Percentiles rank a stretch among this genome's conserved stretches.
phyloP scores from a whole-genome alignment of 2,797 vertebrate species.

The Furcifer pardalis region DNA sequence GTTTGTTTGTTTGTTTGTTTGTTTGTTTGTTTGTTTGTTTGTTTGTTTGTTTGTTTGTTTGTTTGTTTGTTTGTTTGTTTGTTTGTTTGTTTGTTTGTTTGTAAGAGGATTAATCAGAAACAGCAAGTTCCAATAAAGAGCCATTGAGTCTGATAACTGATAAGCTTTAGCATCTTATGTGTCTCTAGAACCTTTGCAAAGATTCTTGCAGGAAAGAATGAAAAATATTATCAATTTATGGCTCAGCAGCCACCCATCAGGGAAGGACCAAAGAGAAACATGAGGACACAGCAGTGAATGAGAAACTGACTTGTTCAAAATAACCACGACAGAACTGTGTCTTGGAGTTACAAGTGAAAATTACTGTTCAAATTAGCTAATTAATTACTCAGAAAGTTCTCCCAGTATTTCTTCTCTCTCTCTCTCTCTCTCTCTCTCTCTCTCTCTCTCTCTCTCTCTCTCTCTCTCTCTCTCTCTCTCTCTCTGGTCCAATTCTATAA shows the following conservation, averaged over 20 bases:
- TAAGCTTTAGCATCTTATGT: not conserved
- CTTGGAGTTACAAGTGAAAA: not conserved
- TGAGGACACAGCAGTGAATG: not conserved
- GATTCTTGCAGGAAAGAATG: not conserved
- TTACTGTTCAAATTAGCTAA: not conserved
- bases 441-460: too few relatives aligned
- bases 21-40: too few relatives aligned
- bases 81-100: not conserved
- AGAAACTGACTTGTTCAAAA: not conserved
- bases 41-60: too few relatives aligned
- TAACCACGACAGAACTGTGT: not conserved
- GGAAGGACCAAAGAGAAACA: not conserved
- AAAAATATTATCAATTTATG: not conserved
- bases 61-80: too few relatives aligned
- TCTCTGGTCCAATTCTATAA: not conserved
- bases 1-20: too few relatives aligned
- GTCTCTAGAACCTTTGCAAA: not conserved
- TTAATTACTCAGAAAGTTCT: not conserved
- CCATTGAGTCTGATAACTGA: not conserved
- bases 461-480: too few relatives aligned
- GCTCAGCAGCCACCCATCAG: not conserved
- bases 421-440: too few relatives aligned
- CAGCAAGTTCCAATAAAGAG: not conserved
- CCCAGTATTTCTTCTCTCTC: too few relatives aligned
- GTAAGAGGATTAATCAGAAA: not conserved